phyloP scores from a whole-genome alignment of 2,113 vertebrate genomes.

The Macroglossus sobrinus region DNA sequence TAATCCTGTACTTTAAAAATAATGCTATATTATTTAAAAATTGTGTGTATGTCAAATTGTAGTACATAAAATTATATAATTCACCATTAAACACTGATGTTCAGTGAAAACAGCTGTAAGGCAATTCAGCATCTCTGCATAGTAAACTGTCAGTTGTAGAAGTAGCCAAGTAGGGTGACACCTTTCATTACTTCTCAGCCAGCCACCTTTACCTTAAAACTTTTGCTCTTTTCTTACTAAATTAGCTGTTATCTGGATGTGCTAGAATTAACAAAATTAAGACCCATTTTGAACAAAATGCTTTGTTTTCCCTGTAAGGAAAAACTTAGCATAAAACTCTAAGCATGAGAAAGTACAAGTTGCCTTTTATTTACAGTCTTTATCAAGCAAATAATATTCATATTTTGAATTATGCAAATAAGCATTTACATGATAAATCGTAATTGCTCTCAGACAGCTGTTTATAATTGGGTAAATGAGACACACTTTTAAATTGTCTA shows the following conservation, averaged over 20 bases:
- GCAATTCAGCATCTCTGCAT: not conserved
- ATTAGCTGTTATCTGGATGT: slow-evolving; percentile 6
- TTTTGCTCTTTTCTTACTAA: slow-evolving; percentile 24
- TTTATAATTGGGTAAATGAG: slow-evolving; percentile 80
- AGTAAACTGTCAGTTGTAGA: not conserved
- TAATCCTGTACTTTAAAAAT: not conserved
- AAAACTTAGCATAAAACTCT: slow-evolving; percentile 58
- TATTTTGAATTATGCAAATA: slow-evolving; percentile 80
- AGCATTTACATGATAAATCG: slow-evolving; percentile 78
- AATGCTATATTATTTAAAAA: slow-evolving; percentile 11
- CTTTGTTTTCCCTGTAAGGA: not conserved
- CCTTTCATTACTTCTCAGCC: not conserved
- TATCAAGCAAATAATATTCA: slow-evolving; percentile 78
- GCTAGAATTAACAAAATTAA: slow-evolving; percentile 20
- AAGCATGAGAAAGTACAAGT: slow-evolving; percentile 63
- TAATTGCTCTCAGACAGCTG: slow-evolving; percentile 80
- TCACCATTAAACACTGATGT: not conserved
- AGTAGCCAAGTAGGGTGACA: not conserved
- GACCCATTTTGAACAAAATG: slow-evolving; percentile 25
- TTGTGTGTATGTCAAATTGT: not conserved
- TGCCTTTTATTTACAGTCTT: slow-evolving; percentile 72
- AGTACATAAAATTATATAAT: not conserved
- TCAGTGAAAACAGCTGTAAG: not conserved
- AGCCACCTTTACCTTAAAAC: slow-evolving; percentile 18
- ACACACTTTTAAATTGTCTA: slow-evolving; percentile 79